These are phyloP conservation scores for Pao palembangensis DNA, from an alignment of 2,113 vertebrate species.

Conservation along the genomic window DNA sequence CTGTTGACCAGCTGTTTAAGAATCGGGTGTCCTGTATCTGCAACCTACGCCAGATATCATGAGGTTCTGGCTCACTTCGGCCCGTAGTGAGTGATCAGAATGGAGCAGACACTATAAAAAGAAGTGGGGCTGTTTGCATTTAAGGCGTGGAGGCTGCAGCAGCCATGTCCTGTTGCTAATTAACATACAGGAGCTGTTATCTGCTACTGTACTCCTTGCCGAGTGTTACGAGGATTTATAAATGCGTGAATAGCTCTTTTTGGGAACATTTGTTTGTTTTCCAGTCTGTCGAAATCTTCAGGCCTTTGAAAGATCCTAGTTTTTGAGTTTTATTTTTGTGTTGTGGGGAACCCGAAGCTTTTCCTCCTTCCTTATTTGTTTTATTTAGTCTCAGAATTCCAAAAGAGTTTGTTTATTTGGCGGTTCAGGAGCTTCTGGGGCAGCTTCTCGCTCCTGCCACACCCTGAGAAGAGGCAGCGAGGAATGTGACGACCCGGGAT, in stretches of 20 bases:
- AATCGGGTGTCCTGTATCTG: slow-evolving; percentile 8
- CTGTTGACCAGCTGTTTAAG: too few species aligned
- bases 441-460: too few species aligned
- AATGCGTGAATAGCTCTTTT: neutral
- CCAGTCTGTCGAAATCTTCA: neutral
- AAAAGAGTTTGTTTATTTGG: too few species aligned
- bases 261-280: neutral
- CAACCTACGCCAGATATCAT: slow-evolving; percentile 7
- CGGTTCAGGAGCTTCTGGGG: too few species aligned
- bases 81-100: slow-evolving; percentile 1
- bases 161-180: slow-evolving; percentile 12
- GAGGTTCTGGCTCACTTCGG: neutral
- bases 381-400: too few species aligned
- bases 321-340: too few species aligned
- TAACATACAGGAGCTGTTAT: slow-evolving; percentile 8
- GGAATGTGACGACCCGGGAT: too few species aligned
- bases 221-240: neutral
- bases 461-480: too few species aligned
- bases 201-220: slow-evolving; percentile 3
- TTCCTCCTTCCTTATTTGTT: too few species aligned
- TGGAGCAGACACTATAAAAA: slow-evolving; percentile 2
- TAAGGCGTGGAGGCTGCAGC: slow-evolving; percentile 22
- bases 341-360: too few species aligned
- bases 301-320: too few species aligned
- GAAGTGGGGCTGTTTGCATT: slow-evolving; percentile 10